These are phyloP conservation scores for Oceanodroma leucorhoa DNA, from an alignment of 2,797 vertebrate species.

Conservation along the genomic window DNA sequence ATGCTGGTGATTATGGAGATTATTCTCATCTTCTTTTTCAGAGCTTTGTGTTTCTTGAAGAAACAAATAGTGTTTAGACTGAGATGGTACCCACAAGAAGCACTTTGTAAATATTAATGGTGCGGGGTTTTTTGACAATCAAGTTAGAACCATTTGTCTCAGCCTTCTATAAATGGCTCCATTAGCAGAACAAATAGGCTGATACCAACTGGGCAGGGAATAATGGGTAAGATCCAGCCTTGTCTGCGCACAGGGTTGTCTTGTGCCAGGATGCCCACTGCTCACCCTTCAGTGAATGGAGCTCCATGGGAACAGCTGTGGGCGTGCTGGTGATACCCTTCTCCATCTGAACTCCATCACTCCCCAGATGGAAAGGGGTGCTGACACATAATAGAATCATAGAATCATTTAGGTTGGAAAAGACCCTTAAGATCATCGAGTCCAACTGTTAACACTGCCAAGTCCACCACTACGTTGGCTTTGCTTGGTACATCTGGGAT, in stretches of 20 bases:
- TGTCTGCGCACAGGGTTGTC: not conserved
- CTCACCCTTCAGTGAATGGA: not conserved
- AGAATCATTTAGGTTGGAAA: not conserved
- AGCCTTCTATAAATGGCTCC: not conserved
- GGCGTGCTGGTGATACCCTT: accelerated
- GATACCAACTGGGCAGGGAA: not conserved
- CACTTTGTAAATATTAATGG: not conserved
- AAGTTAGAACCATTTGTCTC: not conserved
- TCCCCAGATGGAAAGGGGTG: not conserved
- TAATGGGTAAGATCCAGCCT: not conserved
- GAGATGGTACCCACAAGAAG: not conserved
- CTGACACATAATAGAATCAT: not conserved
- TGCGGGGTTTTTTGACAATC: not conserved
- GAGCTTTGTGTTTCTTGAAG: not conserved
- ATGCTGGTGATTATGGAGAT: not conserved
- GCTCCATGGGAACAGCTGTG: not conserved
- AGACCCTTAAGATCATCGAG: not conserved
- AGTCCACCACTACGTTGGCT: not conserved
- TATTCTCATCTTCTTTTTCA: not conserved
- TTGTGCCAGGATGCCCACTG: not conserved
- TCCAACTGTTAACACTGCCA: not conserved
- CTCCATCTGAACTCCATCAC: not conserved
- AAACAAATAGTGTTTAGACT: not conserved
- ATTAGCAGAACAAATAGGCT: not conserved
- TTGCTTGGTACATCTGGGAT: not conserved